Evolutionary conservation across 2,888 invertebrate genomes (phyloP), one percentile per base, ranked within the genome.

Genomic region (Eristalis pertinax): DNA sequence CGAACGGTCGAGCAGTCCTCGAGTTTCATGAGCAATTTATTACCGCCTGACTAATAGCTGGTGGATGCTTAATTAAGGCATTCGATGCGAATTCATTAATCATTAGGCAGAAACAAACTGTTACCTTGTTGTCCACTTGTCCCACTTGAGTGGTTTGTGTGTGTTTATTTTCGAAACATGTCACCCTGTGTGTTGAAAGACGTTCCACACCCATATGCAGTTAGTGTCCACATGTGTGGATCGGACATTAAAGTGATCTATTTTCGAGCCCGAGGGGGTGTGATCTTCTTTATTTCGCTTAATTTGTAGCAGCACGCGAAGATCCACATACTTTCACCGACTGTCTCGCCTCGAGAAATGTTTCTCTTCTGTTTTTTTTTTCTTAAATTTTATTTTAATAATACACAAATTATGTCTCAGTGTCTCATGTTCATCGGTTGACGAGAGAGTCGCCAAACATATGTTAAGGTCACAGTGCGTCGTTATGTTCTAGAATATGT

Each of bases 191-290:
- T 68, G 32, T 38, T 26, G 19, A 35, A 10, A 64, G 69, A 13
- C 56, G 29, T 29, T 63, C 41, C 10, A 26, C 35, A 13, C 24
- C 7, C 69, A 22, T 60, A 24, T 72, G 43, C n/a, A 62, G 65
- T 26, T 22, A 29, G 41, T 24, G 19, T 10, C 15, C 24, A 29
- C 41, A 62, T 56, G 29, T 43, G 43, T 56, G 35, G 24, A 62
- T 60, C 41, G 38, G 56, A 69, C 29, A 41, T 56, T 69, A 63
- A 78, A 43, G 38, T 65, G 11, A 67, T 82, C 86, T 86, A 86
- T 86, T 86, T 86, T 83, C 26, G 62, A 65, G 56, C 26, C 43
- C 38, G 35, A 78, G 83, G 74, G 83, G 85, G 86, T 86, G 86
- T 86, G 86, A 74, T 80, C 63, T 68, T 43, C 19, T 50, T 74